Evolutionary conservation across 1,140 invertebrate species (phyloP).

Genomic region (Diuraphis noxia): DNA sequence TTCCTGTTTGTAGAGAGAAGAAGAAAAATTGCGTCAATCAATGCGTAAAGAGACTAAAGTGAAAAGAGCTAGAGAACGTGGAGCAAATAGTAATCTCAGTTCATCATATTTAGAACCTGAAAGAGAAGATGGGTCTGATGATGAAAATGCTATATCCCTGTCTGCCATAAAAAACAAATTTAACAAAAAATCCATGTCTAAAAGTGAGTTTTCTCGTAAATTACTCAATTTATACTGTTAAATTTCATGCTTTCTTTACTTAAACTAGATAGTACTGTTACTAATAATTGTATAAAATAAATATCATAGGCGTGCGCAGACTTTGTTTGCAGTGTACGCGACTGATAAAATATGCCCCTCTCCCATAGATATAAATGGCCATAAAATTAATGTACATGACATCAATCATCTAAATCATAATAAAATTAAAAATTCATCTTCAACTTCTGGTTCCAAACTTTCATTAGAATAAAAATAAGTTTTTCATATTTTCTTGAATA

Average conservation of each 20-base stretch:
- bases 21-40: conserved; percentile 86
- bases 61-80: conserved; percentile 67
- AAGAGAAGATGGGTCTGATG: conserved; percentile 82
- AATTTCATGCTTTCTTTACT: background rate
- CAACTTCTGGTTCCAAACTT: too few species aligned
- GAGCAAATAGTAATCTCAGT: conserved; percentile 65
- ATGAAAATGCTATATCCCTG: conserved; percentile 87
- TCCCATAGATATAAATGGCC: too few species aligned
- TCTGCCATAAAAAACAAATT: conserved; percentile 94
- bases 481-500: too few species aligned
- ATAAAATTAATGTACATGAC: too few species aligned
- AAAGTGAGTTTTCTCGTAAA: conserved; percentile 30
- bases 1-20: conserved; percentile 77
- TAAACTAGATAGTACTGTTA: background rate
- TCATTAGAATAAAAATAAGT: too few species aligned
- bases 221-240: background rate
- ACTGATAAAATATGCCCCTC: too few species aligned
- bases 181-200: conserved; percentile 64
- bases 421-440: too few species aligned
- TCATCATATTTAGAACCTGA: conserved; percentile 68
- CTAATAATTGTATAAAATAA: background rate
- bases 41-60: conserved; percentile 76
- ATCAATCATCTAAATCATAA: too few species aligned
- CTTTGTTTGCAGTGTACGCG: too few species aligned
- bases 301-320: background rate